A percentile compares a stretch with the other conserved stretches of the same genome.
phyloP scores from a whole-genome alignment of 2,113 vertebrate species.

The Clarias macrocephalus region DNA sequence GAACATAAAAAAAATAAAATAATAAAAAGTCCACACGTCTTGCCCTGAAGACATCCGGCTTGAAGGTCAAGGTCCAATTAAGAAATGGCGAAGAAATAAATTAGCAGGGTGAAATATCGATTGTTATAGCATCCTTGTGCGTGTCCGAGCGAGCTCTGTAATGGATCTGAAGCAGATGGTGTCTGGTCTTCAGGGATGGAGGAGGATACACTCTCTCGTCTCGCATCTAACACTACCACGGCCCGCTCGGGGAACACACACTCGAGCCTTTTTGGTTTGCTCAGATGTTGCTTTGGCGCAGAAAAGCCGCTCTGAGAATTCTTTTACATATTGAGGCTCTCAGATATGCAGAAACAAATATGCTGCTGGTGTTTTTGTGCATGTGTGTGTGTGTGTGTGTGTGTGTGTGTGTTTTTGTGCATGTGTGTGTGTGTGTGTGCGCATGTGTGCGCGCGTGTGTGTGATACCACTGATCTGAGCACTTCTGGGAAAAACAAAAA shows the following conservation, averaged over 20 bases:
- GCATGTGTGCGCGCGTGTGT: neutral
- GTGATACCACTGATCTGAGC: neutral
- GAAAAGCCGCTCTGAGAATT: neutral
- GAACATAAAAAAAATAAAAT: neutral
- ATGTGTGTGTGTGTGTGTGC: conserved; percentile 6
- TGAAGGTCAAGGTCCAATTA: conserved; percentile 52
- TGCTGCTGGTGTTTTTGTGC: neutral
- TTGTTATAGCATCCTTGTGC: conserved; percentile 35
- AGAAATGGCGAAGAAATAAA: conserved; percentile 44
- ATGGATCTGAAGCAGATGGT: conserved; percentile 53
- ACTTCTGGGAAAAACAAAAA: conserved; percentile 5
- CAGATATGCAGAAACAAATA: conserved; percentile 22
- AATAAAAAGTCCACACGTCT: neutral
- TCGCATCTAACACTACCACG: neutral
- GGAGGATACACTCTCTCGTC: conserved; percentile 28
- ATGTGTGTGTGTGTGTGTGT: conserved; percentile 2
- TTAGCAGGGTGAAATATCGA: conserved; percentile 48
- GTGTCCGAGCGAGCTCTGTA: conserved; percentile 37
- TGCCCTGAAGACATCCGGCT: conserved; percentile 27
- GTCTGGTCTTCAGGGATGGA: conserved; percentile 42
- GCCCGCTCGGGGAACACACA: conserved; percentile 2
- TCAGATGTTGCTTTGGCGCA: neutral
- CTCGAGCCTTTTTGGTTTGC: conserved; percentile 6
- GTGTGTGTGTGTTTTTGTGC: neutral
- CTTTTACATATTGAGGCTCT: conserved; percentile 18